phyloP scores from a whole-genome alignment of 2,113 vertebrate species.

The Nerophis ophidion region DNA sequence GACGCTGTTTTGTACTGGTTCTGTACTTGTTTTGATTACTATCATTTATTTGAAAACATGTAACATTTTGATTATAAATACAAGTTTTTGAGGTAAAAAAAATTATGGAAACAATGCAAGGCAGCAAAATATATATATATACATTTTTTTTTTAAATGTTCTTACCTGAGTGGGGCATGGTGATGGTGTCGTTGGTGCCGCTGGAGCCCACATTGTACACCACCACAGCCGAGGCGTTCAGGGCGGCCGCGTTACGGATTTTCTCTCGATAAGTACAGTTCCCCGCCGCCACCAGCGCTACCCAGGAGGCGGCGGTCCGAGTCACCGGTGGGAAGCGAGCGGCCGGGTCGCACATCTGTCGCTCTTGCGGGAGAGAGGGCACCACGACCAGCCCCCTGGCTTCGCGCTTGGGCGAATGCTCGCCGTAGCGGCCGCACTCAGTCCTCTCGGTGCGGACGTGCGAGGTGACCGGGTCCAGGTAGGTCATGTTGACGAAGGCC shows the following conservation, averaged over 20 bases:
- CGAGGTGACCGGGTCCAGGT: slow-evolving; percentile 77
- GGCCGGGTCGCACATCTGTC: slow-evolving; percentile 81
- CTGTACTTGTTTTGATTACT: no score
- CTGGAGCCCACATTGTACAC: slow-evolving; percentile 86
- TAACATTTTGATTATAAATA: no score
- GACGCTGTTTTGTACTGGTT: no score
- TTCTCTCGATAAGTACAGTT: slow-evolving; percentile 92
- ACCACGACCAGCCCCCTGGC: slow-evolving; percentile 82
- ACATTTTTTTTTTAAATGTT: no score
- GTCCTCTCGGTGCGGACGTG: slow-evolving; percentile 83
- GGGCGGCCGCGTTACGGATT: slow-evolving; percentile 81
- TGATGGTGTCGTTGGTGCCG: slow-evolving; percentile 88
- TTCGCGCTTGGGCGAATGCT: slow-evolving; percentile 93
- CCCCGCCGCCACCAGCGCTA: slow-evolving; percentile 87
- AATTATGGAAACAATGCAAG: no score
- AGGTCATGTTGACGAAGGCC: slow-evolving; percentile 95
- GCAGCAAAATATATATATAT: no score
- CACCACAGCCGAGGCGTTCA: slow-evolving; percentile 92
- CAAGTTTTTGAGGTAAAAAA: no score
- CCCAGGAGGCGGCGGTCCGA: slow-evolving; percentile 75
- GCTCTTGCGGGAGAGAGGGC: slow-evolving; percentile 73
- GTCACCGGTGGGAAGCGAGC: slow-evolving; percentile 75
- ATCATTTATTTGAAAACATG: no score
- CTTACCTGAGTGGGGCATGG: slow-evolving; percentile 92
- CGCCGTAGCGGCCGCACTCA: slow-evolving; percentile 95